Evolutionary conservation across 2,888 invertebrate genomes (phyloP).

Genomic region (Stomorhina lunata): DNA sequence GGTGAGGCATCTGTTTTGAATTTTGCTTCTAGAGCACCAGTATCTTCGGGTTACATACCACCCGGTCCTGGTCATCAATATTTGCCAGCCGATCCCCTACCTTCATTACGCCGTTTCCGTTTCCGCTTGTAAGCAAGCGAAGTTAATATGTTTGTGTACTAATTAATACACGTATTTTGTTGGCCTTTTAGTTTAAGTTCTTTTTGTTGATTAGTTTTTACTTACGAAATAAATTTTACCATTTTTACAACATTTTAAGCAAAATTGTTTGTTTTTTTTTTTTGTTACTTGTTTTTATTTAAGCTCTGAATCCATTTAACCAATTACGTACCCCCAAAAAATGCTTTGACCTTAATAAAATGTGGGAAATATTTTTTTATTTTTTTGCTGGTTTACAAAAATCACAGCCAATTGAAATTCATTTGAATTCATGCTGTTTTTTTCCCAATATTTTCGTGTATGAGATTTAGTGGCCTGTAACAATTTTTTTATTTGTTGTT

Average conservation of each 20-base stretch:
- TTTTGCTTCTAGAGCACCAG: slow-evolving; percentile 69
- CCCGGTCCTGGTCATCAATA: slow-evolving; percentile 62
- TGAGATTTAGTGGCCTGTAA: neutral
- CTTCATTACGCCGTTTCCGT: slow-evolving; percentile 71
- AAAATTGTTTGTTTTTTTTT: neutral
- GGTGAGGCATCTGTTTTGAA: slow-evolving; percentile 75
- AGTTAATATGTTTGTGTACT: neutral
- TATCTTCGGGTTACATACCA: slow-evolving; percentile 16
- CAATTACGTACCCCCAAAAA: slow-evolving; percentile 21
- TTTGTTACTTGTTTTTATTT: slow-evolving; percentile 6
- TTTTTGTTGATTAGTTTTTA: slow-evolving; percentile 49
- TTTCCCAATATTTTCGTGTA: neutral
- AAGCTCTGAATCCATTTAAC: neutral
- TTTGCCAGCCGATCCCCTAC: slow-evolving; percentile 68
- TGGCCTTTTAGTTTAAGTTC: neutral
- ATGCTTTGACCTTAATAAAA: slow-evolving; percentile 37
- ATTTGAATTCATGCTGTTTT: slow-evolving; percentile 25
- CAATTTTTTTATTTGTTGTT: neutral
- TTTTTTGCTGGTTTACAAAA: slow-evolving; percentile 68
- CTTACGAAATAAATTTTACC: neutral
- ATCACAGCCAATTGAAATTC: slow-evolving; percentile 44
- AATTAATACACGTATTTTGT: neutral
- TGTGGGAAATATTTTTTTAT: neutral
- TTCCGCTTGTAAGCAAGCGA: slow-evolving; percentile 68
- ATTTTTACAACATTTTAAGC: neutral